These are phyloP conservation scores for Eidolon helvum DNA, from an alignment of 2,113 vertebrate species.

Conservation along the genomic window DNA sequence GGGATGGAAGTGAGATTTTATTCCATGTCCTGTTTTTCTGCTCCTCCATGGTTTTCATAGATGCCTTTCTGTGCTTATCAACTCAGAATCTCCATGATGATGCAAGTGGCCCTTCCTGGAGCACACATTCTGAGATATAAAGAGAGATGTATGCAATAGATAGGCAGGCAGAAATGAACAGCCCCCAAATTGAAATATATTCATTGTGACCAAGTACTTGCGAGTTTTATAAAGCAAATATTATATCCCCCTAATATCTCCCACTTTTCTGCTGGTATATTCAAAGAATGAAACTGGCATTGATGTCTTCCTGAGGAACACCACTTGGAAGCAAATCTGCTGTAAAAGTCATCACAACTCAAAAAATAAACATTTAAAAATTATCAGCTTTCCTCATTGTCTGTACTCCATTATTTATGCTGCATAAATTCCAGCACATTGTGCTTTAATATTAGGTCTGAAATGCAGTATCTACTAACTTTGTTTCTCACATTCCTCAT, in stretches of 20 bases:
- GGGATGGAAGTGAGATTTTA: background rate
- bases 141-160: background rate
- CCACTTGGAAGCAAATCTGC: background rate
- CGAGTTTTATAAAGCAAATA: background rate
- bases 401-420: background rate
- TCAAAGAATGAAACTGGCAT: background rate
- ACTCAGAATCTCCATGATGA: background rate
- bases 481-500: background rate
- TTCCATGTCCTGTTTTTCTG: background rate
- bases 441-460: background rate
- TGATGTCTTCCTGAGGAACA: background rate
- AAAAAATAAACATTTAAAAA: background rate
- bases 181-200: background rate
- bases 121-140: background rate
- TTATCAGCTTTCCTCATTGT: background rate
- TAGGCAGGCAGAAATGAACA: background rate
- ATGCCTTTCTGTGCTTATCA: background rate
- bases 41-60: background rate
- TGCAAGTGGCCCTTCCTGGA: background rate
- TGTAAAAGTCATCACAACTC: background rate
- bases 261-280: background rate
- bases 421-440: background rate
- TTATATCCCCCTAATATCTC: background rate
- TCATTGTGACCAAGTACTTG: background rate
- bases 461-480: background rate